These are phyloP conservation scores for Falco biarmicus DNA, from an alignment of 2,797 vertebrate genomes.

Conservation along the genomic window DNA sequence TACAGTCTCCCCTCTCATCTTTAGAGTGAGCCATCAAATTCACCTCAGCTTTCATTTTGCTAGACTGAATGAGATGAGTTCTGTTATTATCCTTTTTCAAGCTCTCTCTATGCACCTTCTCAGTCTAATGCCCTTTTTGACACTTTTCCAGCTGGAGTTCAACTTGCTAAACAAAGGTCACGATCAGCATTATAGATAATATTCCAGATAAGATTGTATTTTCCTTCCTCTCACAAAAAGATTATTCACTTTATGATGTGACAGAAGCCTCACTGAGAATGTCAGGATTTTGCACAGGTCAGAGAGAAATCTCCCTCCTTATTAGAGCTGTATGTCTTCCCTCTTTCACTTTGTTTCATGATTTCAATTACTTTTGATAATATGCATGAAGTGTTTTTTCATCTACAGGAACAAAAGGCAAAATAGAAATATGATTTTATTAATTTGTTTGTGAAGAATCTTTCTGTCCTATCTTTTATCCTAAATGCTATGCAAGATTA, in stretches of 20 bases:
- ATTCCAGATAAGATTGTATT: neutral
- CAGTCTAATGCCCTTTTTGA: neutral
- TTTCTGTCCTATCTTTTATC: constrained; percentile 39
- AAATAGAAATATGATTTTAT: constrained; percentile 64
- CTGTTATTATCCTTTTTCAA: neutral
- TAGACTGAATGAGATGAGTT: neutral
- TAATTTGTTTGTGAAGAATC: constrained; percentile 38
- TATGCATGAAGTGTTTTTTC: neutral
- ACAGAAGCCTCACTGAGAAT: neutral
- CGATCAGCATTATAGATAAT: neutral
- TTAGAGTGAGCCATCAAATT: neutral
- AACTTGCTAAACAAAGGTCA: constrained; percentile 24
- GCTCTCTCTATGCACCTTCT: neutral
- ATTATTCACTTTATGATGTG: neutral
- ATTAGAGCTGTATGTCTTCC: neutral
- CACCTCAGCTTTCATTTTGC: neutral
- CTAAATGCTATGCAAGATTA: constrained; percentile 21
- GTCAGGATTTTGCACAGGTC: neutral
- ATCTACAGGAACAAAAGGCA: constrained; percentile 25
- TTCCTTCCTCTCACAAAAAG: neutral
- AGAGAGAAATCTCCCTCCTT: neutral
- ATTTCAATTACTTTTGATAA: constrained; percentile 58
- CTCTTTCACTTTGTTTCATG: neutral
- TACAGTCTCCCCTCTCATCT: neutral
- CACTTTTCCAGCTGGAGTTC: neutral